Base-by-base conservation (phyloP, 2,888 invertebrate species). In the Ormyrus thymus region DNA sequence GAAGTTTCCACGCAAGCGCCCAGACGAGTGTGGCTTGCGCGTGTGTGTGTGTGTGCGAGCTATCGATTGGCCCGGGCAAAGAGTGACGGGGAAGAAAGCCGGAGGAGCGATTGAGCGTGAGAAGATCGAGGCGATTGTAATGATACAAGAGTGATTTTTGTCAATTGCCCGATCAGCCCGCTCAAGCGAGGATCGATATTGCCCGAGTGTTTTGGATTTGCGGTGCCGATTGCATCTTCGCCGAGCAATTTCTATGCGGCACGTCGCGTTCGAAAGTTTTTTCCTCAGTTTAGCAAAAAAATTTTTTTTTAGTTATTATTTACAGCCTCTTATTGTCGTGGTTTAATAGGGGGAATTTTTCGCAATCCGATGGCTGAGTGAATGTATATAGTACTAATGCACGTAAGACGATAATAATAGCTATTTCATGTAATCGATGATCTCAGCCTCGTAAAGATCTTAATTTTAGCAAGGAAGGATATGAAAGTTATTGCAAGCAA, bases 91-190 rank as follows among this genome's bases (percentile, higher is more conserved):
- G 66, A 43, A 66, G 9, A 29, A 46, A 9, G 46, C 43, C 13
- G 58, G 56, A 29, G 58, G 56, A 29, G 29, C 45, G 58, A 69
- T 76, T 64, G 69, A 69, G 51, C 64, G 70, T 64, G 76, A 76
- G 70, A 70, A 62, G 66, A 66, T 46, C 11, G 15, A 43, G 58
- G 6, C 11, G 48, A 48, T 48, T 53, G 53, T 73, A 65, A 73
- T 78, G 78, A 78, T 53, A 51, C 68, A 45, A 29, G 66, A 61
- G 58, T 66, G 53, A 72, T 78, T 68, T 72, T 68, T 68, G 72
- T 68, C 68, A 61, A 73, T 68, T 78, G 78, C 55, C 7, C 72
- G 65, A 78, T 78, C 78, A 68, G 15, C 68, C 29, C 29, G 29
- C 29, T 29, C 29, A 29, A 29, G 3, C 29, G 29, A 29, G 48